Evolutionary conservation across 2,113 vertebrate species (phyloP).

Genomic region (Pluvianellus socialis): DNA sequence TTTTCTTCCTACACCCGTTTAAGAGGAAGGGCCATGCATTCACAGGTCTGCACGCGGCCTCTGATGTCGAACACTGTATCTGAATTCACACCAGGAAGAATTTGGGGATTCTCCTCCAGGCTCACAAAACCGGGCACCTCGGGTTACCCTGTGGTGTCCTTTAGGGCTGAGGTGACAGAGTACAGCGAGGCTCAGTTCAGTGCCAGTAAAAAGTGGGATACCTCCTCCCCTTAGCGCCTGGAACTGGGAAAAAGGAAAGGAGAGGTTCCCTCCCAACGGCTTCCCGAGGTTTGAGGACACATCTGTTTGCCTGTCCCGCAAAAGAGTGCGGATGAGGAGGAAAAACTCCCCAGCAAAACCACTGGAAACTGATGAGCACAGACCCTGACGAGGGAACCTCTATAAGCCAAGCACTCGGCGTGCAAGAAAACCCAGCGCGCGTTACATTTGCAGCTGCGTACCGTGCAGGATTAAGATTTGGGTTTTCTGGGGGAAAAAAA

Average conservation of each 20-base stretch:
- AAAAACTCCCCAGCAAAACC: not conserved
- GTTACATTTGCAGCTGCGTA: rapidly evolving
- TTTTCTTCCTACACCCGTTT: not conserved
- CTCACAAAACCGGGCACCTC: not conserved
- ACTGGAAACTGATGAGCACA: not conserved
- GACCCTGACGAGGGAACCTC: not conserved
- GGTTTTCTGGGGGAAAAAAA: not conserved
- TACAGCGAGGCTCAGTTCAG: rapidly evolving
- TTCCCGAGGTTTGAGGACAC: not conserved
- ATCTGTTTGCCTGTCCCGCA: not conserved
- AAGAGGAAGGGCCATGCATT: not conserved
- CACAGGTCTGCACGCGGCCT: not conserved
- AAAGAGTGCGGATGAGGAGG: not conserved
- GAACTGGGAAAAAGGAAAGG: not conserved
- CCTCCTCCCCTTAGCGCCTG: not conserved
- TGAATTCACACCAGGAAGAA: not conserved
- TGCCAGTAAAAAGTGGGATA: not conserved
- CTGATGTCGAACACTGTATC: not conserved
- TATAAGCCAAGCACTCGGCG: too few relatives aligned
- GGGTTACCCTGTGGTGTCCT: not conserved
- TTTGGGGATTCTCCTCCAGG: not conserved
- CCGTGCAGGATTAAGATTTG: rapidly evolving
- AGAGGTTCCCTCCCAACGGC: not conserved
- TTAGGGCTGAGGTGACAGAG: not conserved
- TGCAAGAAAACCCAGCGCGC: rapidly evolving